phyloP scores from a whole-genome alignment of 2,888 invertebrate genomes.

The Cacoxenus indagator region DNA sequence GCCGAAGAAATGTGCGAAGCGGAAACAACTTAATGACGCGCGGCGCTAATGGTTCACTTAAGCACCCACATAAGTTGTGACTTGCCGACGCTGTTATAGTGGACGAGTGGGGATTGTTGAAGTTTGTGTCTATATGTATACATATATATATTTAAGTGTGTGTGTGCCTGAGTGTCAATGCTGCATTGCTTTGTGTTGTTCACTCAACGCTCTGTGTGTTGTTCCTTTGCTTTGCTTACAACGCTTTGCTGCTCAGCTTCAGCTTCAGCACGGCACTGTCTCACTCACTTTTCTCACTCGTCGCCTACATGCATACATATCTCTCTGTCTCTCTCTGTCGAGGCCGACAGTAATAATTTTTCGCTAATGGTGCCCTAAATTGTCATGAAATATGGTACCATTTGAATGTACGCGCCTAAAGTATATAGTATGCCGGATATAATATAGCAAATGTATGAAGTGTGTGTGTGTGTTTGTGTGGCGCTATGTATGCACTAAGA shows the following conservation, averaged over 20 bases:
- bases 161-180: slow-evolving; percentile 13
- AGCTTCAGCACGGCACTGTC: too few species aligned
- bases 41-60: slow-evolving; percentile 65
- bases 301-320: too few species aligned
- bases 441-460: slow-evolving; percentile 6
- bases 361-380: slow-evolving; percentile 66
- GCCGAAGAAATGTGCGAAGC: slow-evolving; percentile 59
- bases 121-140: too few species aligned
- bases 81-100: background rate
- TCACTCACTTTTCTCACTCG: too few species aligned
- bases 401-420: slow-evolving; percentile 49
- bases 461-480: background rate
- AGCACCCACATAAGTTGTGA: slow-evolving; percentile 60
- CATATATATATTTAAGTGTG: too few species aligned
- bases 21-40: slow-evolving; percentile 65
- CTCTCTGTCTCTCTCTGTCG: slow-evolving; percentile 12
- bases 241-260: slow-evolving; percentile 24
- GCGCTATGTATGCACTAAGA: too few species aligned
- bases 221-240: slow-evolving; percentile 32
- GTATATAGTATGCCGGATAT: slow-evolving; percentile 17
- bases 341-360: slow-evolving; percentile 57
- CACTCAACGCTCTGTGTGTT: background rate
- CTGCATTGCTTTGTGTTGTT: background rate
- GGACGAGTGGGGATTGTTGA: too few species aligned
- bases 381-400: slow-evolving; percentile 64